Base-by-base conservation (phyloP, 2,888 invertebrate genomes). In the Rhagophthalmus giganteus region DNA sequence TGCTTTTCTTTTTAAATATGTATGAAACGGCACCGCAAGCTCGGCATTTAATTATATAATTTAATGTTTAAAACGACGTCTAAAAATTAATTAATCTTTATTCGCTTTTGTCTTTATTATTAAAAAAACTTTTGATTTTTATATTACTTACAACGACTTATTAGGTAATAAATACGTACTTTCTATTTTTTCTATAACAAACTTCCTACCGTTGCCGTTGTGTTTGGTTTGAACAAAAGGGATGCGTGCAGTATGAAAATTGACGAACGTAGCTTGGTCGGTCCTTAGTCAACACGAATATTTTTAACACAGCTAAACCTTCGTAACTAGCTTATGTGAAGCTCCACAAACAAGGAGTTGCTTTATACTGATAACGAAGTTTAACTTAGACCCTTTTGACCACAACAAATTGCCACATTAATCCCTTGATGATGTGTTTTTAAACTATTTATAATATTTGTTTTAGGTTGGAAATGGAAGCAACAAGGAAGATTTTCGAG, bases 381-480 rank as follows among this genome's bases (percentile, higher is more conserved):
- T 58, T 57, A 53, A 55, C 54, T 51, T 57, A 47, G 49, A 58
- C 51, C 56, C 54, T 58, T 54, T 38, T 28, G 44, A 51, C 47
- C 55, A 38, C 57, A 57, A 52, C 54, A 55, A 54, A 54, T 57
- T 42, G 46, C 49, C 28, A 38, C 35, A 28, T 47, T 46, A 50
- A 47, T 45, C 54, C 31, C 34, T 27, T 45, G 33, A n/a, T n/a
- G n/a, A 33, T 47, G 48, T 50, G 45, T 52, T 40, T 39, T 45
- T 31, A 41, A 48, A 48, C 30, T 40, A 12, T 28, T 16, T 9
- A 44, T 15, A 16, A 20, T 28, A 24, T 32, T 51, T 45, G 44
- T 51, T 51, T 33, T 35, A 51, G 51, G 33, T 44, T 39, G 12
- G 33, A 25, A 16, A 26, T 20, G 39, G 16, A 15, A 32, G 3